phyloP scores from a whole-genome alignment of 2,113 vertebrate species.

The Charina bottae region DNA sequence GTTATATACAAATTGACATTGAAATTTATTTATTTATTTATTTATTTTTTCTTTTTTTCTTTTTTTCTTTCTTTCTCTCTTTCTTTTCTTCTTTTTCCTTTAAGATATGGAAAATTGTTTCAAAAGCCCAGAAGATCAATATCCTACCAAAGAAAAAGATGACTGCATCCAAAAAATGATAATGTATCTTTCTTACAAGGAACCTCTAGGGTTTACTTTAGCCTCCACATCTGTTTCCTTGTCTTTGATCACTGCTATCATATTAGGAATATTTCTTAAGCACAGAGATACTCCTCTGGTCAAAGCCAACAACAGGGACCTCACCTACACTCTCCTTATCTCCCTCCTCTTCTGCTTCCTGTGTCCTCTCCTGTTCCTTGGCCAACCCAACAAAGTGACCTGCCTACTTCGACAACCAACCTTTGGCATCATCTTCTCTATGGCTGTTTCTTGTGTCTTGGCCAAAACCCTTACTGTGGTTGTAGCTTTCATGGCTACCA shows the following conservation, averaged over 20 bases:
- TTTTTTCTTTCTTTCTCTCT: no score
- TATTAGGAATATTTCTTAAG: background rate
- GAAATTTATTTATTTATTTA: no score
- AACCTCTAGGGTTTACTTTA: background rate
- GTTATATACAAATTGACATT: no score
- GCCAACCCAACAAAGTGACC: background rate
- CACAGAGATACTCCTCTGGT: background rate
- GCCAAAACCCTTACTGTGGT: background rate
- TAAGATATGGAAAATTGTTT: background rate
- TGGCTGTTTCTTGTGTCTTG: background rate
- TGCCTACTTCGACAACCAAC: background rate
- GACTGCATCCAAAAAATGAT: background rate
- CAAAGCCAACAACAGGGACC: background rate
- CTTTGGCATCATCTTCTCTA: background rate
- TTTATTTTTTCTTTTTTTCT: no score
- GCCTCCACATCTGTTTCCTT: background rate
- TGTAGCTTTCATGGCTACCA: conserved; percentile 3
- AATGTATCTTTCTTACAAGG: background rate
- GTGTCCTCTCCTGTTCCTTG: background rate
- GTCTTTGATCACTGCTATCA: background rate
- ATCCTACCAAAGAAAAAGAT: background rate
- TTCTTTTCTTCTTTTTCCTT: background rate
- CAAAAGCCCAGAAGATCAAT: background rate
- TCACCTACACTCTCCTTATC: background rate
- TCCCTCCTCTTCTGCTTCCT: conserved; percentile 3